Evolutionary conservation across 2,888 invertebrate genomes (phyloP).

Genomic region (Drosophila paramelanica): DNA sequence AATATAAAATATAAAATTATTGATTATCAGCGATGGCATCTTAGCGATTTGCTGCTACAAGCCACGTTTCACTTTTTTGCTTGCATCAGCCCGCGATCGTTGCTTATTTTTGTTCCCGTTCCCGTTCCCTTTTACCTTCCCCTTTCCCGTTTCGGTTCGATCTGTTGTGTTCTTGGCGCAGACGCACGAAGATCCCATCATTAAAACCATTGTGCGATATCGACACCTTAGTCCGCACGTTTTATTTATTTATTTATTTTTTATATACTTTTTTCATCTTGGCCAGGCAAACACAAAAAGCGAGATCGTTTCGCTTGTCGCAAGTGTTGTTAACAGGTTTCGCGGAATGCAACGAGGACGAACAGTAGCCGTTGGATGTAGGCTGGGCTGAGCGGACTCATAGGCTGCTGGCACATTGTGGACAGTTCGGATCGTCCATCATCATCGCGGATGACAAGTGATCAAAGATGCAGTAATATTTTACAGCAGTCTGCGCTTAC

Average conservation of each 20-base stretch:
- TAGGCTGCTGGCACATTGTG: constrained; percentile 3
- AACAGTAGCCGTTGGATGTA: constrained; percentile 13
- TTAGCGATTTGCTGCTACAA: constrained; percentile 73
- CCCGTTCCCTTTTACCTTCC: neutral
- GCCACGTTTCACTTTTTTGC: constrained; percentile 66
- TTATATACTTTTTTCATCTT: neutral
- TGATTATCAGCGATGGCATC: constrained; percentile 79
- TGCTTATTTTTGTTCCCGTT: constrained; percentile 8
- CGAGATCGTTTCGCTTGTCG: constrained; percentile 80
- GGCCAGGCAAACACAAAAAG: constrained; percentile 55
- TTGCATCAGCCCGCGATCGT: constrained; percentile 10
- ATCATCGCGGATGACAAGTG: constrained; percentile 77
- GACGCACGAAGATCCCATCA: constrained; percentile 68
- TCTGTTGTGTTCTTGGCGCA: constrained; percentile 20
- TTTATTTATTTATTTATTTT: constrained; percentile 9
- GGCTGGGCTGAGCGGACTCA: constrained; percentile 4
- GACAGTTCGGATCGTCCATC: constrained; percentile 64
- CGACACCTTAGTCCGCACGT: constrained; percentile 75
- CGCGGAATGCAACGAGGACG: constrained; percentile 58
- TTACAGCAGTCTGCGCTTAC: constrained; percentile 76
- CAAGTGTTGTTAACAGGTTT: constrained; percentile 81
- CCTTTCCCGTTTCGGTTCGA: constrained; percentile 3
- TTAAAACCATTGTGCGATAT: constrained; percentile 81
- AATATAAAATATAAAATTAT: constrained; percentile 82
- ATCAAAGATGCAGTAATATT: constrained; percentile 80